Conservation (phyloP, 2,888 invertebrate species). For the Archips xylosteana region DNA sequence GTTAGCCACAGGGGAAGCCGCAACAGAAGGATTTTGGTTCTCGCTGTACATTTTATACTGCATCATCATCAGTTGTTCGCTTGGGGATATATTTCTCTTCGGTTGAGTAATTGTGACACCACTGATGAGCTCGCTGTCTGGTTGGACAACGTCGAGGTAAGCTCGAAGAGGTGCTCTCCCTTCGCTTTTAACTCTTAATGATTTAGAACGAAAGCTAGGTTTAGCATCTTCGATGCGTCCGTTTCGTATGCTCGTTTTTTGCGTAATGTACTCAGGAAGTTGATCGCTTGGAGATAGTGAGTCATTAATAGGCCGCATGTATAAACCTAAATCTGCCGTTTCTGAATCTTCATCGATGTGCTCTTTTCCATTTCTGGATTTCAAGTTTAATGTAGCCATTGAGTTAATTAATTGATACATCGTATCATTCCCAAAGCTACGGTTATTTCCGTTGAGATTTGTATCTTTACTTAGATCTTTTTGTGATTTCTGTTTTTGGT, state of each 20-base stretch:
- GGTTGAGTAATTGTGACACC: conserved; percentile 83
- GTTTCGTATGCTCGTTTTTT: conserved; percentile 70
- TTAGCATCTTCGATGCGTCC: conserved; percentile 75
- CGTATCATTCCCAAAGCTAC: conserved; percentile 61
- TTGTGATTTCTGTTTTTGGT: conserved; percentile 76
- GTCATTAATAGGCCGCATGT: conserved; percentile 77
- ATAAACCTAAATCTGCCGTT: conserved; percentile 79
- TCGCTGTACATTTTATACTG: conserved; percentile 77
- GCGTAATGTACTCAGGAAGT: conserved; percentile 76
- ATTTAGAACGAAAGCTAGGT: conserved; percentile 83
- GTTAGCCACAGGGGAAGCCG: conserved; percentile 59
- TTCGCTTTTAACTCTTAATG: conserved; percentile 82
- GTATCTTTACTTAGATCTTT: conserved; percentile 69
- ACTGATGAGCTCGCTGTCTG: conserved; percentile 66
- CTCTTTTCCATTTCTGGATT: conserved; percentile 70
- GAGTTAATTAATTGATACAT: conserved; percentile 80
- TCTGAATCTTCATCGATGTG: conserved; percentile 69
- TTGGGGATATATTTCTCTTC: conserved; percentile 82
- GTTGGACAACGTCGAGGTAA: conserved; percentile 70
- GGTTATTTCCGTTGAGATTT: conserved; percentile 48
- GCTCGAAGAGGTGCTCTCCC: conserved; percentile 76
- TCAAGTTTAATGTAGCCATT: conserved; percentile 80
- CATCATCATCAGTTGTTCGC: conserved; percentile 82
- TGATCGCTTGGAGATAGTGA: conserved; percentile 79
- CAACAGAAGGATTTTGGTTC: conserved; percentile 62